Evolutionary conservation across 2,888 invertebrate genomes (phyloP).

Genomic region (Catotricha subobsoleta): DNA sequence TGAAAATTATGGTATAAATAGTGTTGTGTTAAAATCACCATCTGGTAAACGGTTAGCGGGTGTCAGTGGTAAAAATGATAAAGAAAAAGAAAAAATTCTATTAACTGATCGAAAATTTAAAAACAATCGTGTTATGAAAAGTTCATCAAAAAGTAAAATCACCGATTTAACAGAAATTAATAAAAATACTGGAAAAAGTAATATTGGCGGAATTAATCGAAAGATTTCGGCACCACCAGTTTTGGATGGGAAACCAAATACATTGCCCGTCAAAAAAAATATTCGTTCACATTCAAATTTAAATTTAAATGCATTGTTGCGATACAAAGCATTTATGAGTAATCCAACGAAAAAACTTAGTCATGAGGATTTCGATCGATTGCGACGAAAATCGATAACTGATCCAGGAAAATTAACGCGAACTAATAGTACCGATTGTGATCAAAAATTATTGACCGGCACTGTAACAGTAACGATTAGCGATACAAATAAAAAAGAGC

Average conservation of each 20-base stretch:
- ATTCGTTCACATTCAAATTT: slow-evolving; percentile 17
- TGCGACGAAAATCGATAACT: slow-evolving; percentile 21
- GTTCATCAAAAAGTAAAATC: slow-evolving; percentile 23
- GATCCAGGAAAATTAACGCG: slow-evolving; percentile 16
- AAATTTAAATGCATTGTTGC: slow-evolving; percentile 19
- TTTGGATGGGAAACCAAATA: slow-evolving; percentile 3
- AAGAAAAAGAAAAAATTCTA: slow-evolving; percentile 19
- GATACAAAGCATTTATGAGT: slow-evolving; percentile 18
- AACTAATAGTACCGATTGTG: neutral
- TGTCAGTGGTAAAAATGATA: neutral
- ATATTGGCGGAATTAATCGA: slow-evolving; percentile 16
- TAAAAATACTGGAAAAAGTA: slow-evolving; percentile 6
- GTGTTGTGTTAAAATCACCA: slow-evolving; percentile 1
- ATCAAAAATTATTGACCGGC: neutral
- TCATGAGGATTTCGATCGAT: slow-evolving; percentile 19
- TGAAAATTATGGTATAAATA: neutral
- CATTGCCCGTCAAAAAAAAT: slow-evolving; percentile 10
- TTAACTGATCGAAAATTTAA: slow-evolving; percentile 24
- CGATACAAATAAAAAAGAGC: neutral
- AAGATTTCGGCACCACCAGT: slow-evolving; percentile 18
- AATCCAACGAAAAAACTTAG: slow-evolving; percentile 14
- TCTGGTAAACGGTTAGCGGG: neutral
- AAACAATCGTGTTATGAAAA: slow-evolving; percentile 24
- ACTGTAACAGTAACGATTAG: neutral
- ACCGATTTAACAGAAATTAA: slow-evolving; percentile 18